Evolutionary conservation across 2,888 invertebrate genomes (phyloP), one percentile per base, ranked within the genome.

Genomic region (Ametastegia equiseti): DNA sequence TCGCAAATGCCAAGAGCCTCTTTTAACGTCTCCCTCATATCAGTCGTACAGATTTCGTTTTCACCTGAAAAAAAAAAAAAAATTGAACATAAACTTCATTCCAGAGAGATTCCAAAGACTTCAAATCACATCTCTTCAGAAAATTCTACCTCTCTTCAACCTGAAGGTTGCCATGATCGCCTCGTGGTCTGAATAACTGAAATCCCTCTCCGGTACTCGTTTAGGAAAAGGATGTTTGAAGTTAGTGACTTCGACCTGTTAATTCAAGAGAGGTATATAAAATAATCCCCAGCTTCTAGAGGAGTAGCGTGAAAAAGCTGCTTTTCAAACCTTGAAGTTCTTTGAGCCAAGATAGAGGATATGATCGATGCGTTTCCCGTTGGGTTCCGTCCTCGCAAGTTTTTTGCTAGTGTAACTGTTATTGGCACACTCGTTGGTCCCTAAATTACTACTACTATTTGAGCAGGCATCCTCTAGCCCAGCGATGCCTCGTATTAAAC

Each of bases 331-430:
- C 84, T 88, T 88, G 67, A 86, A 85, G 50, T 88, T 84, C 23
- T 89, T 87, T 30, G 91, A 91, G 54, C 93, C 91, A 83, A 92
- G 93, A 90, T 95, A 97, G 86, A 98, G 92, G 85, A 99, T 96
- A 91, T 98, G 98, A 93, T 99, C 99, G 86, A 99, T 98, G 83
- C 98, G 94, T 90, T 97, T 96, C 23, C 98, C 98, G 60, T 94
- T 92, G 0, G 96, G 95, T 79, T 92, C 92, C 13, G 91, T 90
- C 81, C 93, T 92, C 1, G 93, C 92, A 78, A 93, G 87, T 69
- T 92, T 92, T 0, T 92, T 90, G 80, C 94, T 92, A 0, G 97
- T 95, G 90, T 98, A 99, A 85, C 96, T 96, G 91, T 99, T 99
- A 84, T 95, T 94, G 6, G 94, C 93, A 87, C 95, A 94, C 87